Base-by-base conservation (phyloP, 1,140 invertebrate species). In the Lordiphosa stackelbergi region DNA sequence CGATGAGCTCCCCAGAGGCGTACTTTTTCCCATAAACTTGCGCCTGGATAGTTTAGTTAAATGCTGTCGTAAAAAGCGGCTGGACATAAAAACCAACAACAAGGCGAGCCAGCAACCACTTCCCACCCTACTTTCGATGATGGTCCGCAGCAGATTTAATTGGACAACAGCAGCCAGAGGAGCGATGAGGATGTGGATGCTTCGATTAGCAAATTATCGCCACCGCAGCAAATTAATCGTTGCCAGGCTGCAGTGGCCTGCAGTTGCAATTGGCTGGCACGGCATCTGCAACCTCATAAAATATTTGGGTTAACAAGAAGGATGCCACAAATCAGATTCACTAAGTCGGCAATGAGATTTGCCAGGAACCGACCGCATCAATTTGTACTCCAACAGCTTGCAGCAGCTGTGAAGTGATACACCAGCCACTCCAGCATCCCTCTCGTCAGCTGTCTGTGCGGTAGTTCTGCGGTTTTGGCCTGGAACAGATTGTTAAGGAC, bases 201-300 rank as follows among this genome's bases (percentile, higher is more conserved):
- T 63, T 75, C 66, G 74, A 74, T 79, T 71, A 81, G 71, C 62
- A 79, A 79, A 79, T 79, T 79, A 79, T 79, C 74, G 56, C 71
- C 59, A 64, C 71, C 66, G 55, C 66, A 81, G 71, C 62, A 75
- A 79, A 81, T 81, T 74, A 79, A 79, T 79, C 74, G 75, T 40
- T 11, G 28, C 28, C 28, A 7, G 19, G 36, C 62, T 58, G 46
- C 65, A 59, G 69, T 35, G 52, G 42, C 7, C 56, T 45, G 45
- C 37, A 40, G 48, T 34, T 49, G 36, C 45, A 43, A 31, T 13
- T 31, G 38, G 13, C 16, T 19, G 8, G 45, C 35, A 31, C 37
- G 54, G 60, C 59, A 63, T 63, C 65, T 68, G 63, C 46, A 61
- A 22, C 52, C 40, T 47, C 46, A n/a, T 46, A 49, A 60, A 28